phyloP scores from a whole-genome alignment of 1,140 invertebrate genomes.

The Aphis gossypii region DNA sequence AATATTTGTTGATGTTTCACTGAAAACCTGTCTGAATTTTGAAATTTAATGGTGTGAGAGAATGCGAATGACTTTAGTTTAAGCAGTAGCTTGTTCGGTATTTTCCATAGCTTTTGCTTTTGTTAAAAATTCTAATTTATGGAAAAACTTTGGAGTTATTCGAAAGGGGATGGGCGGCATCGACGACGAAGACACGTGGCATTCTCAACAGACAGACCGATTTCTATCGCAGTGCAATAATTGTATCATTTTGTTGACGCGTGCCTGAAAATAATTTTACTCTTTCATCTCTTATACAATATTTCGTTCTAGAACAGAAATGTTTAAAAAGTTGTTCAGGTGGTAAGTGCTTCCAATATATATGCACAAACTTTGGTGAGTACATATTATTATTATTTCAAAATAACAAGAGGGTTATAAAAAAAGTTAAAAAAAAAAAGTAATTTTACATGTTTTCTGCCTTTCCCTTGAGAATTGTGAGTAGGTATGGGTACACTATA shows the following conservation, averaged over 20 bases:
- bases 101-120: background rate
- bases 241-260: background rate
- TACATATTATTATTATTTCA: slow-evolving; percentile 20
- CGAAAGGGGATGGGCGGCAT: background rate
- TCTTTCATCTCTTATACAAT: background rate
- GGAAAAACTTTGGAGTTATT: background rate
- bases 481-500: background rate
- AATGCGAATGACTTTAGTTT: background rate
- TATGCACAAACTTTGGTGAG: background rate
- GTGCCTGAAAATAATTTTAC: background rate
- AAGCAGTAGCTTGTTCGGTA: background rate
- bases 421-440: background rate
- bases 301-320: background rate
- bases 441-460: slow-evolving; percentile 35
- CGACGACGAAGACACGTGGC: background rate
- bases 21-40: background rate
- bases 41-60: background rate
- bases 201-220: background rate
- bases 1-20: background rate
- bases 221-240: background rate
- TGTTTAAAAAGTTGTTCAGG: background rate
- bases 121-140: slow-evolving; percentile 46
- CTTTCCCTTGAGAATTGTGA: background rate
- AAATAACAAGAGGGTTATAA: slow-evolving; percentile 10
- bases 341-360: background rate